Conservation (phyloP, 2,113 vertebrate genomes). For the Galeopterus variegatus region DNA sequence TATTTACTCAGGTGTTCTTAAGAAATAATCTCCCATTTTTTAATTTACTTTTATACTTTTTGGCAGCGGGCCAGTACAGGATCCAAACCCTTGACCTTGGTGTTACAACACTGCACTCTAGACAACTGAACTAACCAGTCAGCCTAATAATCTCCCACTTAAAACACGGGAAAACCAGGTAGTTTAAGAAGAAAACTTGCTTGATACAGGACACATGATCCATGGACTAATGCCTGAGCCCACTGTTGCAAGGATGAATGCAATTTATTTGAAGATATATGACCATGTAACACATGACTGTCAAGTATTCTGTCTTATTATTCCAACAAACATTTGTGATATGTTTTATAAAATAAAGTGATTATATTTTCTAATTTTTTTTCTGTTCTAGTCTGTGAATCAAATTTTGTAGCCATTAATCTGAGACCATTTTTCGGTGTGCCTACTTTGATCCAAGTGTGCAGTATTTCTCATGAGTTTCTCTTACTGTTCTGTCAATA, state of each 20-base stretch:
- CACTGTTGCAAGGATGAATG: not conserved
- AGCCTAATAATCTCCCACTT: not conserved
- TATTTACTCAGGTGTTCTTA: not conserved
- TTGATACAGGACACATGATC: not conserved
- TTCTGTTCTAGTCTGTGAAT: not conserved
- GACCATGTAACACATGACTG: not conserved
- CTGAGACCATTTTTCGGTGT: slow-evolving; percentile 26
- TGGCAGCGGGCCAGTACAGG: no score
- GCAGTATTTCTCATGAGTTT: not conserved
- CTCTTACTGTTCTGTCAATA: not conserved
- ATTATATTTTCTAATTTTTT: slow-evolving; percentile 46
- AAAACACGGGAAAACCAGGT: slow-evolving; percentile 39
- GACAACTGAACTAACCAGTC: no score
- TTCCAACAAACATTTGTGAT: slow-evolving; percentile 9
- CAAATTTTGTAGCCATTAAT: not conserved
- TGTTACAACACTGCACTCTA: no score
- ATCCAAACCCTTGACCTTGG: no score
- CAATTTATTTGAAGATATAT: slow-evolving; percentile 26
- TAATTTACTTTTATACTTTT: no score
- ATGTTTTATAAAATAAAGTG: slow-evolving; percentile 27
- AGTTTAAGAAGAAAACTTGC: not conserved
- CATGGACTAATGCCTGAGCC: not conserved
- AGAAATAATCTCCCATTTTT: not conserved
- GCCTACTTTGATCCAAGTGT: slow-evolving; percentile 3
- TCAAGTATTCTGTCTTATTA: slow-evolving; percentile 36